Conservation (phyloP, 1,140 invertebrate genomes). For the Temnothorax curvispinosus region DNA sequence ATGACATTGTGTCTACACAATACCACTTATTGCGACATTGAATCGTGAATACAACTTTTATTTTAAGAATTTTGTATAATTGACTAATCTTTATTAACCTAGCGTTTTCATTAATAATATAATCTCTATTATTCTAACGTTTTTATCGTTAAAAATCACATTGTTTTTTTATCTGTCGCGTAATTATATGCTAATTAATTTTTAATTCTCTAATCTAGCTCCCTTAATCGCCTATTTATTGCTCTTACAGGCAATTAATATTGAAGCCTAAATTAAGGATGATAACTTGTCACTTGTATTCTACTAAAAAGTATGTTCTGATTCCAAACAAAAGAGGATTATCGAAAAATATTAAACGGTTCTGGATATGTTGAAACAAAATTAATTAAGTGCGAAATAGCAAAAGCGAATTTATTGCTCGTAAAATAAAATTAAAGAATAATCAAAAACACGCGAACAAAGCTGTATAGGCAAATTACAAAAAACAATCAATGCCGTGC, state of each 20-base stretch:
- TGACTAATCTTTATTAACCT: not conserved
- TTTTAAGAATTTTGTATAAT: not conserved
- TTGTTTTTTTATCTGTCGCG: not conserved
- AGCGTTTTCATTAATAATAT: not conserved
- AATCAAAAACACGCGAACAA: not conserved
- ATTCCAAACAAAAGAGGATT: not conserved
- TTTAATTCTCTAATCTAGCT: not conserved
- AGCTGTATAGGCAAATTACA: not conserved
- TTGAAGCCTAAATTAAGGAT: not conserved
- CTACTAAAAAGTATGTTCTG: not conserved
- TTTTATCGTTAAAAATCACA: not conserved
- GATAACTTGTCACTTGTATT: not conserved
- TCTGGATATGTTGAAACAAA: not conserved
- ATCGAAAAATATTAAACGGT: not conserved
- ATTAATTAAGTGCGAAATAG: not conserved
- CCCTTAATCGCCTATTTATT: not conserved
- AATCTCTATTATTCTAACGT: not conserved
- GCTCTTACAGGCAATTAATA: not conserved
- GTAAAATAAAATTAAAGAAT: not conserved
- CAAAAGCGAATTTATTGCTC: not conserved
- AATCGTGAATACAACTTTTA: not conserved
- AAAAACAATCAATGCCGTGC: conserved; percentile 2
- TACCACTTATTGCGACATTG: not conserved
- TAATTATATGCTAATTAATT: not conserved
- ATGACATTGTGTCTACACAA: not conserved